Evolutionary conservation across 2,113 vertebrate genomes (phyloP).

Genomic region (Cheirogaleus medius): DNA sequence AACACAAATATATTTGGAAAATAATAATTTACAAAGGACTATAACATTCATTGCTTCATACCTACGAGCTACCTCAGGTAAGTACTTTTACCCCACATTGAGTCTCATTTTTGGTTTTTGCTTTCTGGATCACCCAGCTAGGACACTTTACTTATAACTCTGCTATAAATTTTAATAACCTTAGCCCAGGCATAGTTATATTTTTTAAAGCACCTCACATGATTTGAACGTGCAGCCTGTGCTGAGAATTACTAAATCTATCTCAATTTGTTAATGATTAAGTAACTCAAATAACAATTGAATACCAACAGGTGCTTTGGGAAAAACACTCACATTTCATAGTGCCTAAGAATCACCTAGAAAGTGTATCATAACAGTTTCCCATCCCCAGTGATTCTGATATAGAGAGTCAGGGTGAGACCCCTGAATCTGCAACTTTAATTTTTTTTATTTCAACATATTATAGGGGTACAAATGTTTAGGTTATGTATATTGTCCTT

Average conservation of each 20-base stretch:
- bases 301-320: background rate
- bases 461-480: no score
- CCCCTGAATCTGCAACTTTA: background rate
- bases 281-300: conserved; percentile 13
- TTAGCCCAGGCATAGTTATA: background rate
- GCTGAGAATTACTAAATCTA: background rate
- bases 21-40: background rate
- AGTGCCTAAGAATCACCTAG: background rate
- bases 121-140: background rate
- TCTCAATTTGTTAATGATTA: conserved; percentile 6
- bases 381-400: background rate
- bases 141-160: background rate
- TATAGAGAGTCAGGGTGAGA: background rate
- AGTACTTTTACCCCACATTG: background rate
- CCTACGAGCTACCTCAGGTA: background rate
- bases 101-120: background rate
- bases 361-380: background rate
- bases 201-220: background rate
- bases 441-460: no score
- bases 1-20: conserved; percentile 6
- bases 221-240: background rate
- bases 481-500: no score
- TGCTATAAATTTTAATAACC: background rate
- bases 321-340: background rate
- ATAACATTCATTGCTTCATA: background rate